Conservation (phyloP, 2,797 vertebrate genomes). For the Eulemur albifrons region DNA sequence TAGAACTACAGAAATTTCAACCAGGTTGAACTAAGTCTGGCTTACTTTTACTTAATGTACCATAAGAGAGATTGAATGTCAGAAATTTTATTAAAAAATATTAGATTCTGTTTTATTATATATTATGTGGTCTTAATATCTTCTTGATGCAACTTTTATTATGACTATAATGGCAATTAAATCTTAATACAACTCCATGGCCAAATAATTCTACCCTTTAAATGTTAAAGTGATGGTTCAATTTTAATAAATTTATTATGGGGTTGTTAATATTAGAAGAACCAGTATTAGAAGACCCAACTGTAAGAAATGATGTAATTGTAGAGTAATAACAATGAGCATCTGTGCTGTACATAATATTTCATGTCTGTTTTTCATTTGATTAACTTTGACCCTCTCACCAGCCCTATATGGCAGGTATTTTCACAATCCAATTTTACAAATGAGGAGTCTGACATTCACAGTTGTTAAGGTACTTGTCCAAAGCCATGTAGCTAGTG, state of each 20-base stretch:
- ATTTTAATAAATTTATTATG: constrained; percentile 27
- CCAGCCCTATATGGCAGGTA: neutral
- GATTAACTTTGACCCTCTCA: neutral
- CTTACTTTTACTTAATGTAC: neutral
- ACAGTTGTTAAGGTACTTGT: neutral
- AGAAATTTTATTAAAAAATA: neutral
- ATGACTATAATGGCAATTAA: neutral
- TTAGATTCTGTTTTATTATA: constrained; percentile 2
- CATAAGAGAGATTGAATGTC: neutral
- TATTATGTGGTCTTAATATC: neutral
- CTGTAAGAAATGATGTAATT: neutral
- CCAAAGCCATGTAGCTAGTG: neutral
- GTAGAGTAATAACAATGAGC: neutral
- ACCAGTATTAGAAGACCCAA: neutral
- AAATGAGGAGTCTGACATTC: neutral
- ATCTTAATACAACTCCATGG: neutral
- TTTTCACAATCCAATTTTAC: neutral
- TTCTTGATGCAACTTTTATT: neutral
- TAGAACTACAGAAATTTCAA: neutral
- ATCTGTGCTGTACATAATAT: neutral
- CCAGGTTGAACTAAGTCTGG: neutral
- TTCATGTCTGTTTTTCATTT: neutral
- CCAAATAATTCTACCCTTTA: neutral
- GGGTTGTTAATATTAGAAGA: neutral
- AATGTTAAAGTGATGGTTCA: constrained; percentile 30